Conservation (phyloP, 2,888 invertebrate genomes). For the Ophion obscuratus region DNA sequence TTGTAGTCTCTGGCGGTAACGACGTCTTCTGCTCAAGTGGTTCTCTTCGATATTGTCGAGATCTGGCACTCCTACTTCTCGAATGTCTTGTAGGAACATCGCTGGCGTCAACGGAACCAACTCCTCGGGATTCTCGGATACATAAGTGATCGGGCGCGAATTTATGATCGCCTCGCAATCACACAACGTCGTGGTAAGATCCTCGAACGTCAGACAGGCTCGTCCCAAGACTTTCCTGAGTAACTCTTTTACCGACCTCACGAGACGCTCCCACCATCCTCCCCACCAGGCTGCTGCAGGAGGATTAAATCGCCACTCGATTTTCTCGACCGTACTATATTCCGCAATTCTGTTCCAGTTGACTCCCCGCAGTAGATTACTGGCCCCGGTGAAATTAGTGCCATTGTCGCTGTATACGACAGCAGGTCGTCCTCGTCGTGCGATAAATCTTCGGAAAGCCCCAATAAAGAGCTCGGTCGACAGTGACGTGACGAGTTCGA, state of each 20-base stretch:
- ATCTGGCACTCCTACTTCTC: conserved; percentile 57
- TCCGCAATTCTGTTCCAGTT: conserved; percentile 29
- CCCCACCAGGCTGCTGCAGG: conserved; percentile 61
- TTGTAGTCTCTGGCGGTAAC: conserved; percentile 28
- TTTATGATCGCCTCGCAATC: conserved; percentile 79
- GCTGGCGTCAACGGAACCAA: conserved; percentile 64
- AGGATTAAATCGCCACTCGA: conserved; percentile 63
- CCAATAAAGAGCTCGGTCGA: conserved; percentile 75
- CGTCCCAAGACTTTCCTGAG: conserved; percentile 78
- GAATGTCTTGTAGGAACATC: conserved; percentile 65
- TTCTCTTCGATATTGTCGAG: conserved; percentile 39
- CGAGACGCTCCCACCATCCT: conserved; percentile 59
- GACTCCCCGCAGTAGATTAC: conserved; percentile 37
- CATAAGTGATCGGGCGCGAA: conserved; percentile 77
- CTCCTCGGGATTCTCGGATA: conserved; percentile 66
- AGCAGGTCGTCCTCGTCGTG: conserved; percentile 55
- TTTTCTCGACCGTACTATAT: conserved; percentile 23
- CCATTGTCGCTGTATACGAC: conserved; percentile 62
- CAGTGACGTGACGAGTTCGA: conserved; percentile 77
- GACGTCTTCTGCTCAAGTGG: conserved; percentile 9
- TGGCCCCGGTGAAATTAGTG: conserved; percentile 57
- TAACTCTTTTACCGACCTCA: conserved; percentile 75
- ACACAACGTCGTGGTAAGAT: conserved; percentile 73
- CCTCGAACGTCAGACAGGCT: conserved; percentile 72
- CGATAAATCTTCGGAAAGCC: conserved; percentile 65